A percentile compares a stretch with the other conserved stretches of the same genome.
Evolutionary conservation across 2,888 invertebrate species (phyloP).

Genomic region (Cosmia trapezina): DNA sequence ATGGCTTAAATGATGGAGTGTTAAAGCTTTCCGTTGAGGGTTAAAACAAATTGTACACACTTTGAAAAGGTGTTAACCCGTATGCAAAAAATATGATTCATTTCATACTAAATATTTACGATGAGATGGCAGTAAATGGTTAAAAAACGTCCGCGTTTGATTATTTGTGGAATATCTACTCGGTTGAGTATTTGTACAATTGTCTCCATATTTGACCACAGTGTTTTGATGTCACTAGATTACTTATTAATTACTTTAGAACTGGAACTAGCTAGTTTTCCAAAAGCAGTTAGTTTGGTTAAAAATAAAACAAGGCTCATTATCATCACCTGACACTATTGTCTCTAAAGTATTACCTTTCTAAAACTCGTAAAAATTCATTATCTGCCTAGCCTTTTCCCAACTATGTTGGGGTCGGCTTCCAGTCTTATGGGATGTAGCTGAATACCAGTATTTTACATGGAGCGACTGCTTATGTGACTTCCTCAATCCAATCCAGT

Average conservation of each 20-base stretch:
- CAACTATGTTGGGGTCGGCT: no score
- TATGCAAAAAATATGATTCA: conserved; percentile 47
- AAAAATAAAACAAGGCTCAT: not conserved
- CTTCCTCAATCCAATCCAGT: no score
- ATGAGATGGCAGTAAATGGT: conserved; percentile 21
- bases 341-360: not conserved
- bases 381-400: no score
- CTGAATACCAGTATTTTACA: no score
- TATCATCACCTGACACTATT: no score
- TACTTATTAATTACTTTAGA: not conserved
- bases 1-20: conserved; percentile 47
- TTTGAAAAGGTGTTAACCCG: conserved; percentile 45
- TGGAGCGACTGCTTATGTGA: no score
- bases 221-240: not conserved
- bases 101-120: conserved; percentile 38
- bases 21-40: conserved; percentile 40
- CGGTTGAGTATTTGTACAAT: conserved; percentile 1
- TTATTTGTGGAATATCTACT: conserved; percentile 1
- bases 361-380: no score
- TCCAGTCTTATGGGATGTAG: no score
- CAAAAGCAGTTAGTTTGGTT: not conserved
- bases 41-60: conserved; percentile 38
- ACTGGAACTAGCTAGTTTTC: not conserved
- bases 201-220: not conserved
- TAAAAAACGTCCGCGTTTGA: not conserved